Conservation (phyloP, 2,113 vertebrate species). For the Channa argus region DNA sequence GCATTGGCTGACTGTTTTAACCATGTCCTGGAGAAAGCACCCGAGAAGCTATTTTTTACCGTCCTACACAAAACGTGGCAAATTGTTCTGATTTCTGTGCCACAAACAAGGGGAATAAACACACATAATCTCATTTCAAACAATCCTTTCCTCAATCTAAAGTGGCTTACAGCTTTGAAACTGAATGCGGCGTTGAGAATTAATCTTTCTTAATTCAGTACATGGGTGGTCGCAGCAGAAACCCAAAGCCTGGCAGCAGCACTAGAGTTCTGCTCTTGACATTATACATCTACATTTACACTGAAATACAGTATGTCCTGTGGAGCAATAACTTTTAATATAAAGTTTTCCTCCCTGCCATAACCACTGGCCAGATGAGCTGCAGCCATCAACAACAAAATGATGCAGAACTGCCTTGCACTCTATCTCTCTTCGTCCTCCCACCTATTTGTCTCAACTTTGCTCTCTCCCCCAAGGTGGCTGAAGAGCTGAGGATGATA, state of each 20-base stretch:
- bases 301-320: not conserved
- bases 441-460: slow-evolving; percentile 7
- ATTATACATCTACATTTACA: not conserved
- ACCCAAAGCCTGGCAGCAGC: not conserved
- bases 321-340: not conserved
- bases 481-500: not conserved
- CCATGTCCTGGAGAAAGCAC: slow-evolving; percentile 47
- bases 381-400: not conserved
- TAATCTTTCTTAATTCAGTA: not conserved
- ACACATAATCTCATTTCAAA: slow-evolving; percentile 20
- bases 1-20: slow-evolving; percentile 46
- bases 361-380: not conserved
- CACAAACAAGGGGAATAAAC: slow-evolving; percentile 20
- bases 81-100: slow-evolving; percentile 15
- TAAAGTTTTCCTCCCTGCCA: not conserved
- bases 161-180: slow-evolving; percentile 1
- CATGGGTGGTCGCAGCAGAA: not conserved
- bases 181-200: slow-evolving; percentile 17
- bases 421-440: not conserved
- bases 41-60: slow-evolving; percentile 20
- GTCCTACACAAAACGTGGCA: slow-evolving; percentile 9
- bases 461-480: not conserved
- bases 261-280: not conserved
- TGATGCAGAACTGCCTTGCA: not conserved
- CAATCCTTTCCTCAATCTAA: slow-evolving; percentile 25